Conservation (phyloP, 2,888 invertebrate species). For the Monoplex corrugatus region DNA sequence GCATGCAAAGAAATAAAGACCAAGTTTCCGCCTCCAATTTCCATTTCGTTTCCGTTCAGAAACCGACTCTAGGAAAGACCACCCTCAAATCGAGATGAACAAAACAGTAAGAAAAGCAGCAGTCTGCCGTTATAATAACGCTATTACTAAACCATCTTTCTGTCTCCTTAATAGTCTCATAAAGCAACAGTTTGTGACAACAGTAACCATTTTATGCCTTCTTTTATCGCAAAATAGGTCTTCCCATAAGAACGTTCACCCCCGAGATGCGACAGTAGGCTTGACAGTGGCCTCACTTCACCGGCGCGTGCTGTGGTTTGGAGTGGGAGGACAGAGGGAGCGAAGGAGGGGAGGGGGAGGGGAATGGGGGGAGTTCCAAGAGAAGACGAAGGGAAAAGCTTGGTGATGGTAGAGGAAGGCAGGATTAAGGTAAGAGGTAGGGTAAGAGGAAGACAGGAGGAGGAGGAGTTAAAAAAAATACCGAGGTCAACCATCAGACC, state of each 20-base stretch:
- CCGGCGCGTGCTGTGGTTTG: not conserved
- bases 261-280: not conserved
- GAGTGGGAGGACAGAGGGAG: not conserved
- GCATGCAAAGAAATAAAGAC: too few species aligned
- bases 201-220: not conserved
- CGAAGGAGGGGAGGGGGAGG: not conserved
- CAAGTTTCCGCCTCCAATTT: too few species aligned
- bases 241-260: not conserved
- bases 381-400: not conserved
- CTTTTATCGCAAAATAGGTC: not conserved
- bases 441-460: too few species aligned
- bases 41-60: too few species aligned
- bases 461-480: not conserved
- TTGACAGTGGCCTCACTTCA: not conserved
- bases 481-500: not conserved
- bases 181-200: constrained; percentile 21
- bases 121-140: not conserved
- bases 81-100: too few species aligned
- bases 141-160: constrained; percentile 5
- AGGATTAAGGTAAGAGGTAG: too few species aligned
- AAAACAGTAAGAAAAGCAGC: not conserved
- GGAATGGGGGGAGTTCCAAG: not conserved
- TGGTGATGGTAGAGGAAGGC: too few species aligned
- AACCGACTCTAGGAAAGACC: too few species aligned
- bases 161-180: not conserved